phyloP scores from a whole-genome alignment of 1,140 invertebrate genomes.

The Nymphalis io region DNA sequence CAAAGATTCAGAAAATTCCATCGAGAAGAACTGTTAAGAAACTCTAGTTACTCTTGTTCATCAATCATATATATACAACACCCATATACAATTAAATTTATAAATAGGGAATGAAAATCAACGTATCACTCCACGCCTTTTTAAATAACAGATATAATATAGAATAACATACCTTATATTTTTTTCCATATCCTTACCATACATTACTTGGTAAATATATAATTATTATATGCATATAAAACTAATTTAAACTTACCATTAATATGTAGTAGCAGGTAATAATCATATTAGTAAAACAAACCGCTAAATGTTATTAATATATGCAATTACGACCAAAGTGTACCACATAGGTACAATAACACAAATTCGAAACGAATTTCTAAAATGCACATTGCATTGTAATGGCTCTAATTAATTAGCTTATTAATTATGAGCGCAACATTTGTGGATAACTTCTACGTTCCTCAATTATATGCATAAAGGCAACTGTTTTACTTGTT shows the following conservation, averaged over 20 bases:
- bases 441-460: conserved; percentile 45
- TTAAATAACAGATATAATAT: too few species aligned
- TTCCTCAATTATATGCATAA: background rate
- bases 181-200: too few species aligned
- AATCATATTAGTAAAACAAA: conserved; percentile 27
- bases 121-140: too few species aligned
- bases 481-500: background rate
- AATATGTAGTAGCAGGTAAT: conserved; percentile 2
- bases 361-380: conserved; percentile 46
- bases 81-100: too few species aligned
- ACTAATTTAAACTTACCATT: background rate
- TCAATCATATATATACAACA: too few species aligned
- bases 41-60: too few species aligned
- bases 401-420: conserved; percentile 59
- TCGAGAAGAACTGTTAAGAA: too few species aligned
- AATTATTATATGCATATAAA: conserved; percentile 3
- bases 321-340: conserved; percentile 24
- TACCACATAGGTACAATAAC: conserved; percentile 31
- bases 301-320: conserved; percentile 33
- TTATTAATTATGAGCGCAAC: conserved; percentile 60
- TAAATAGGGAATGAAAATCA: too few species aligned
- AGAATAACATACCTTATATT: too few species aligned
- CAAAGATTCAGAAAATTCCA: too few species aligned
- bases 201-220: background rate
- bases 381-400: conserved; percentile 49